These are phyloP conservation scores for Mohoua ochrocephala DNA, from an alignment of 2,113 vertebrate genomes.

Conservation along the genomic window DNA sequence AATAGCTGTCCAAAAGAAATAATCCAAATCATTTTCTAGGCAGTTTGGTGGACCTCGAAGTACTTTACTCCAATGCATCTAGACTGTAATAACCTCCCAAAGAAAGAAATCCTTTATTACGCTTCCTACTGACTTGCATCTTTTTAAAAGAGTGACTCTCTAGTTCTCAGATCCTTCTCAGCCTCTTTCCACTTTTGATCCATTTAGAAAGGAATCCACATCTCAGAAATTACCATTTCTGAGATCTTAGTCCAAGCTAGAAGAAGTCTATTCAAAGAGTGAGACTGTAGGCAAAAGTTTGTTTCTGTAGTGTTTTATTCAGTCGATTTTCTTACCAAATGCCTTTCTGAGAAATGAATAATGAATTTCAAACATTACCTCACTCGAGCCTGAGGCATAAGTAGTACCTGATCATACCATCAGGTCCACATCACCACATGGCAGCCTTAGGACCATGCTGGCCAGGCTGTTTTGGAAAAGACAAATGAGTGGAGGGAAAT, in stretches of 20 bases:
- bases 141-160: background rate
- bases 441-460: background rate
- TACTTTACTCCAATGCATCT: background rate
- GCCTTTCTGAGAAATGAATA: background rate
- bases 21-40: background rate
- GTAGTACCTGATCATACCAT: background rate
- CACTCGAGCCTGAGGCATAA: background rate
- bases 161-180: background rate
- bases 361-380: background rate
- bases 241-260: background rate
- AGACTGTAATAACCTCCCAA: background rate
- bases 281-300: background rate
- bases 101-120: background rate
- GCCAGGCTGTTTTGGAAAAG: background rate
- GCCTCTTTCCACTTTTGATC: background rate
- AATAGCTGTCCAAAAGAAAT: background rate
- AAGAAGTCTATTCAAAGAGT: background rate
- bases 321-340: background rate
- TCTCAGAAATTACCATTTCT: background rate
- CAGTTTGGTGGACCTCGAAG: background rate
- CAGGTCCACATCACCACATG: background rate
- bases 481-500: background rate
- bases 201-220: background rate
- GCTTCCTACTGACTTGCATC: background rate
- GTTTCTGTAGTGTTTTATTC: background rate